Conservation (phyloP, 2,888 invertebrate species). For the Lasioglossum villosulum region DNA sequence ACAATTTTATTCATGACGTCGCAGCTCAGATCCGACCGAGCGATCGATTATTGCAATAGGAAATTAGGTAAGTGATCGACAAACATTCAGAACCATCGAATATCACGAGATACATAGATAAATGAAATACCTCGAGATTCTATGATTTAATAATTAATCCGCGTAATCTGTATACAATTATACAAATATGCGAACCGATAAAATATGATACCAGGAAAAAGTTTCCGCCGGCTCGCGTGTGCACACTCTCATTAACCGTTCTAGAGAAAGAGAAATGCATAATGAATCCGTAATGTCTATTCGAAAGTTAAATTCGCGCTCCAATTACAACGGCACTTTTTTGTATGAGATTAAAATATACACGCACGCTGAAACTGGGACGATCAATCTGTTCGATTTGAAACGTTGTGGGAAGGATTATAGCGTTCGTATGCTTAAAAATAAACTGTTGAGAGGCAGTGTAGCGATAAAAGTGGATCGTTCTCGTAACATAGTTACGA, state of each 20-base stretch:
- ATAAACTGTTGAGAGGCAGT: neutral
- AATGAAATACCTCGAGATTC: neutral
- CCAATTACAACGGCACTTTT: neutral
- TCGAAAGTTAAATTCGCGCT: conserved; percentile 9
- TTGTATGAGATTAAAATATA: neutral
- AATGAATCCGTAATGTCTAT: neutral
- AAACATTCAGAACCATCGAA: neutral
- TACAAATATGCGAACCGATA: neutral
- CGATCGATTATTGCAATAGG: conserved; percentile 92
- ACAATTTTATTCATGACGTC: conserved; percentile 96
- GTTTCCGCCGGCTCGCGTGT: neutral
- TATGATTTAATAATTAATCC: neutral
- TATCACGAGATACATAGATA: neutral
- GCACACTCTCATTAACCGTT: neutral
- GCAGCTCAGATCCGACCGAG: conserved; percentile 91
- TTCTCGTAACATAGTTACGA: conserved; percentile 42
- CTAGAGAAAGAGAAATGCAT: conserved; percentile 1
- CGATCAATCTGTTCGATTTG: neutral
- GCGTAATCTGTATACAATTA: neutral
- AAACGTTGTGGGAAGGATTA: neutral
- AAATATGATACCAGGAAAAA: neutral
- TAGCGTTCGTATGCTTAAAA: neutral
- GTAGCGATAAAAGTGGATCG: conserved; percentile 37
- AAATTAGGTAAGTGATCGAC: conserved; percentile 88
- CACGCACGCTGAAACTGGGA: neutral